These are phyloP conservation scores for Eulemur albifrons DNA, from an alignment of 2,797 vertebrate species.

Conservation along the genomic window DNA sequence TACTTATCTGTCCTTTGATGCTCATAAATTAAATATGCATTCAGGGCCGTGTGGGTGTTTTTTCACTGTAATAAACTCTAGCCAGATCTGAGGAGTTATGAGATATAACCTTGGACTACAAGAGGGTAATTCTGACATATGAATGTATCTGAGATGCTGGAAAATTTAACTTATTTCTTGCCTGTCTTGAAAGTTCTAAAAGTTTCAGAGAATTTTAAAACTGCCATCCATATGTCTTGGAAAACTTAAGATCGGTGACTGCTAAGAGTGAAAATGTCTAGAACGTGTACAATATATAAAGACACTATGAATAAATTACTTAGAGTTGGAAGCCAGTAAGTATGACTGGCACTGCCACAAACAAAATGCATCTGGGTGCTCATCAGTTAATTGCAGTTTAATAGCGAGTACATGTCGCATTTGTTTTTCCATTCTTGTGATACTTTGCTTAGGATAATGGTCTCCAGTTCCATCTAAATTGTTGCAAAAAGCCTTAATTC, in stretches of 20 bases:
- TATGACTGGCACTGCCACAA: neutral
- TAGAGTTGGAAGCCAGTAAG: neutral
- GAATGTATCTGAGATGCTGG: neutral
- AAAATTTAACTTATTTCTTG: constrained; percentile 58
- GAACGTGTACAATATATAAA: neutral
- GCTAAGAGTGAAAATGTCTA: constrained; percentile 45
- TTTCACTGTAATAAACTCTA: constrained; percentile 30
- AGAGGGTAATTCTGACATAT: neutral
- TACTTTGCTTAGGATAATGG: too few species aligned
- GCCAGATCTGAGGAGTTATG: constrained; percentile 42
- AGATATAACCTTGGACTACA: constrained; percentile 3
- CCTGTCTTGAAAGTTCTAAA: neutral
- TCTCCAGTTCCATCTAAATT: too few species aligned
- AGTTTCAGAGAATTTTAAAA: constrained; percentile 54
- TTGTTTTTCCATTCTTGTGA: too few species aligned
- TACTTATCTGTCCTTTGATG: neutral
- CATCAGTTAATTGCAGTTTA: too few species aligned
- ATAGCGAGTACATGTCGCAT: too few species aligned
- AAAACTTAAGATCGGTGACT: neutral
- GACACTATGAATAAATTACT: constrained; percentile 22
- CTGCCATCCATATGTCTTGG: neutral
- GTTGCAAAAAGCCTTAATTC: too few species aligned
- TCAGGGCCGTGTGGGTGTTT: neutral
- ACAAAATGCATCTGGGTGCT: neutral
- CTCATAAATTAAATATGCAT: constrained; percentile 35